Base-by-base conservation (phyloP, 2,888 invertebrate genomes). In the Mycalesis mineus region DNA sequence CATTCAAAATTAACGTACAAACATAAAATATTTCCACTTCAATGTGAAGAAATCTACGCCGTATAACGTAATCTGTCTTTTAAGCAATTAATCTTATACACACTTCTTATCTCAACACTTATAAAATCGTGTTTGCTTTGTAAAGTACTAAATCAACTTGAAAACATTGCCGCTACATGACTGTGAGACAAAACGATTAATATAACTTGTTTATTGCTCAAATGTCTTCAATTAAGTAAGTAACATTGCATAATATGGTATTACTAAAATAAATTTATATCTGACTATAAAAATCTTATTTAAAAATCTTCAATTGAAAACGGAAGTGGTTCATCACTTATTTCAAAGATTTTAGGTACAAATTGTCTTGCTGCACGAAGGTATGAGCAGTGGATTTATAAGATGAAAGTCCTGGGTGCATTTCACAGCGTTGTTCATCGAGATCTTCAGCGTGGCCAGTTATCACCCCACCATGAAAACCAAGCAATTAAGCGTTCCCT, bases 41-140 rank as follows among this genome's bases (percentile, higher is more conserved):
- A 7, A 49, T n/a, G 13, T 22, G 9, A 13, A 37, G 37, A 28
- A 80, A 83, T 80, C 73, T 79, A 77, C 72, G 69, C 76, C 74
- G 72, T 84, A 80, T 80, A 82, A 83, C 77, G 73, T 84, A 78
- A 84, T 84, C 80, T 81, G 75, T 80, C 74, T 72, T 77, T 80
- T 77, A 66, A 72, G 66, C 77, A 77, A 86, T 87, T 86, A 86
- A 88, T 86, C 83, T 80, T 55, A 57, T 54, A 62, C 62, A 61
- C 61, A 55, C 62, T 55, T 49, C 57, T 62, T 62, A 62, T 62
- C 60, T 60, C 57, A 45, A 57, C 60, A 42, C 57, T 55, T 59
- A 60, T 60, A 62, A 55, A 57, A 55, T 51, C 55, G 48, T 57
- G 62, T 62, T 60, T 45, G 40, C 40, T 60, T 57, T 62, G 60